phyloP scores from a whole-genome alignment of 1,140 invertebrate genomes.

The Sweltsa coloradensis region DNA sequence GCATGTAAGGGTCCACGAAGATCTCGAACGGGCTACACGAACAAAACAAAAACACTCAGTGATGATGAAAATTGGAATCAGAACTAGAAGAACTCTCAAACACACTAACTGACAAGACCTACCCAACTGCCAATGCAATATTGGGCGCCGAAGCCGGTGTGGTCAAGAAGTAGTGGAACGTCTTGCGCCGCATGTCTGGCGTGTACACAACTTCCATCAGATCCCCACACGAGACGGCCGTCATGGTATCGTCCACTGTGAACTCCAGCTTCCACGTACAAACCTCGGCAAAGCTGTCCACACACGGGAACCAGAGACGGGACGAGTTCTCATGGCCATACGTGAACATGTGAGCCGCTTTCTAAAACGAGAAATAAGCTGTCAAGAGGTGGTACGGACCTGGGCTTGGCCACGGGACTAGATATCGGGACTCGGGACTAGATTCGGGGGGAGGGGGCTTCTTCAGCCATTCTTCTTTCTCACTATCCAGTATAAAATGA shows the following conservation, averaged over 20 bases:
- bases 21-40: slow-evolving; percentile 83
- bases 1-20: slow-evolving; percentile 94
- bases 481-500: too few species aligned
- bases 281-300: slow-evolving; percentile 90
- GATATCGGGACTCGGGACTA: too few species aligned
- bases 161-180: slow-evolving; percentile 83
- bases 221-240: slow-evolving; percentile 90
- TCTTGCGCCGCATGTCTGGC: slow-evolving; percentile 83
- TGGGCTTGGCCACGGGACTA: too few species aligned
- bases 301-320: slow-evolving; percentile 93
- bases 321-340: slow-evolving; percentile 87
- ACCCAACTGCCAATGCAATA: slow-evolving; percentile 91
- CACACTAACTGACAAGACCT: slow-evolving; percentile 27
- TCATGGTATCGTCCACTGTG: slow-evolving; percentile 88
- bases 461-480: too few species aligned
- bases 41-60: neutral
- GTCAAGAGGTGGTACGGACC: too few species aligned
- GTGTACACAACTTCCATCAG: slow-evolving; percentile 84
- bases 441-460: too few species aligned
- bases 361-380: slow-evolving; percentile 40
- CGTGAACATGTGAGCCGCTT: slow-evolving; percentile 89
- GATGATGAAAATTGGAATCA: neutral
- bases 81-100: neutral
- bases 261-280: slow-evolving; percentile 98
- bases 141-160: slow-evolving; percentile 90